Evolutionary conservation across 2,797 vertebrate species (phyloP).

Genomic region (Tachyglossus aculeatus): DNA sequence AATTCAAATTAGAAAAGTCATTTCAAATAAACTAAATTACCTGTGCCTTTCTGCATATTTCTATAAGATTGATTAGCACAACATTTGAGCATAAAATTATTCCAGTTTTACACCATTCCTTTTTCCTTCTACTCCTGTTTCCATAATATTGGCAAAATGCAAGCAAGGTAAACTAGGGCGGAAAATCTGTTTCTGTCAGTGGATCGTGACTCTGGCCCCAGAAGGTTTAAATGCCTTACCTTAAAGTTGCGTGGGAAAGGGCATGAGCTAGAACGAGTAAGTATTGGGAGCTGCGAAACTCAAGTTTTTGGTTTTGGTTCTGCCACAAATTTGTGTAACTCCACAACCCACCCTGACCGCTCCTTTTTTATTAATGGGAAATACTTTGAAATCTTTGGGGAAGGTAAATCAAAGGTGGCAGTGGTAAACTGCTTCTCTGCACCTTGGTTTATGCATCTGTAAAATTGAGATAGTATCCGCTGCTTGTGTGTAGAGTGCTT

Average conservation of each 20-base stretch:
- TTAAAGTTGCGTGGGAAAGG: neutral
- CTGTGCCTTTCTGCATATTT: neutral
- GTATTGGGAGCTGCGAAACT: neutral
- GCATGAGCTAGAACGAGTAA: neutral
- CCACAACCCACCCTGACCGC: neutral
- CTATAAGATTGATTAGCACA: neutral
- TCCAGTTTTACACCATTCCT: neutral
- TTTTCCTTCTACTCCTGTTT: neutral
- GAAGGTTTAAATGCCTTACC: neutral
- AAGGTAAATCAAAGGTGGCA: slow-evolving; percentile 9
- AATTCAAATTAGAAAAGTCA: no score
- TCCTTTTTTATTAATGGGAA: neutral
- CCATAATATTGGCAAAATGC: neutral
- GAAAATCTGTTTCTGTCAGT: neutral
- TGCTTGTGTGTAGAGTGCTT: neutral
- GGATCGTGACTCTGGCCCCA: neutral
- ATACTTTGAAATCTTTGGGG: neutral
- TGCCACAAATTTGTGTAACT: neutral
- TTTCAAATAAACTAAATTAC: neutral
- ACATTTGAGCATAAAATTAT: neutral
- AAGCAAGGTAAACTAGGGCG: neutral
- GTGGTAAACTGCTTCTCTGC: neutral
- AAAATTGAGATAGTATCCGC: no score
- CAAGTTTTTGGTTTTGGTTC: neutral
- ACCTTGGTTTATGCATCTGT: neutral